Evolutionary conservation across 92 coral and sea anemone genomes (phyloP), one percentile per base, ranked within the genome.

Genomic region (Diadumene lineata): DNA sequence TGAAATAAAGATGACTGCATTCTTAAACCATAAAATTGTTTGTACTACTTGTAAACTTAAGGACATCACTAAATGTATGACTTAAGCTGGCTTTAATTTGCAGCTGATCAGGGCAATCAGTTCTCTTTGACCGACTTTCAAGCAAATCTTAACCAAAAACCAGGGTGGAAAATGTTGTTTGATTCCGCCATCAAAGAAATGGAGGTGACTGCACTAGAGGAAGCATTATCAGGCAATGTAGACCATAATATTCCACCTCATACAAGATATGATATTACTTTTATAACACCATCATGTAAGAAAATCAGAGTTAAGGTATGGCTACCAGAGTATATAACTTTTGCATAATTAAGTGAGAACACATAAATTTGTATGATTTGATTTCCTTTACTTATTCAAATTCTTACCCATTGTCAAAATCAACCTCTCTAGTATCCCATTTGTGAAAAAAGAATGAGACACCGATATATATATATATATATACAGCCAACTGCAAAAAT

Each of bases 241-340:
- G 32, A 8, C 38, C 18, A 23, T 28, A 50, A 56, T 18, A 33
- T 53, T 29, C 63, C 51, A 17, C 46, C 77, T 56, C 77, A 56
- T 7, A 34, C 32, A 11, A 72, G 77, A 72, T 61, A 72, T 34
- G 77, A 72, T 28, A 23, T 72, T 7, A 46, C 30, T 29, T 72
- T 56, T 56, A 15, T 28, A 9, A 57, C 77, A 11, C 77, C 77
- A 0, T 7, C 22, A 0, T 72, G 77, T 44, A 31, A 21, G 28
- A 72, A 23, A 23, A 72, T 72, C 34, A 65, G 77, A 17, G 77
- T 44, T n/a, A 72, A 72, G 34, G 77, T 72, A 38, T 38, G 13
- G 48, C 48, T n/a, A n/a, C n/a, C n/a, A n/a, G n/a, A n/a, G n/a
- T n/a, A n/a, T n/a, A n/a, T n/a, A n/a, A n/a, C n/a, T n/a, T n/a